Evolutionary conservation across 2,113 vertebrate genomes (phyloP), one percentile per base, ranked within the genome.

Genomic region (Pollachius pollachius): DNA sequence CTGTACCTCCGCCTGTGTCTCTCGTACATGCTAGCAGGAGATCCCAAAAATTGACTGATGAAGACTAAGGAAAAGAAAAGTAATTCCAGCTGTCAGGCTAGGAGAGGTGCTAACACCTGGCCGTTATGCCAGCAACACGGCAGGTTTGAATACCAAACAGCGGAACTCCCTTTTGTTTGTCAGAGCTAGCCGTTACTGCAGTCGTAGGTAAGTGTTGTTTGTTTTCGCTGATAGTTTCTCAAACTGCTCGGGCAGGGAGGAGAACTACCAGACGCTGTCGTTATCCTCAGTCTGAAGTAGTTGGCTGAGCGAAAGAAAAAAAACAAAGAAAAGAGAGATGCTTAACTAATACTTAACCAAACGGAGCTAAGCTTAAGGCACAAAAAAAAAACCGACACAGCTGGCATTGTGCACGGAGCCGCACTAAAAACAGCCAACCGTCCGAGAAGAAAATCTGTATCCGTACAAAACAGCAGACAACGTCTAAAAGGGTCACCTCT

Each of bases 1-100:
- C 94, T 97, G 82, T 97, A 97, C 61, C 94, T 93, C 78, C 94
- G 87, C 88, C 89, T 95, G 87, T 96, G 93, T 67, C 95, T 91
- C 19, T 97, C 95, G 2, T 96, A 97, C 95, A 97, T 97, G 78
- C 72, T 74, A 52, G 17, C 56, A 64, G 56, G 48, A 23, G 15
- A 48, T 48, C 15, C 25, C 27, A 18, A 61, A 16, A 21, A 23
- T 27, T 1, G 2, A 25, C 62, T 18, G 62, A 52, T 41, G 54
- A 25, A 65, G 52, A 25, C 21, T 23, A 68, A 25, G 4, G 1
- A 48, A 48, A 48, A 13, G 11, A 48, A 9, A 48, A 48, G 41
- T 48, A 48, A 48, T 48, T 66, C 68, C 69, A 59, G 57, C 56
- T 23, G 67, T 68, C 27, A 16, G 60, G 59, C 37, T 0, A 2